phyloP scores from a whole-genome alignment of 2,888 invertebrate species.

The Lasioglossum figueresi region DNA sequence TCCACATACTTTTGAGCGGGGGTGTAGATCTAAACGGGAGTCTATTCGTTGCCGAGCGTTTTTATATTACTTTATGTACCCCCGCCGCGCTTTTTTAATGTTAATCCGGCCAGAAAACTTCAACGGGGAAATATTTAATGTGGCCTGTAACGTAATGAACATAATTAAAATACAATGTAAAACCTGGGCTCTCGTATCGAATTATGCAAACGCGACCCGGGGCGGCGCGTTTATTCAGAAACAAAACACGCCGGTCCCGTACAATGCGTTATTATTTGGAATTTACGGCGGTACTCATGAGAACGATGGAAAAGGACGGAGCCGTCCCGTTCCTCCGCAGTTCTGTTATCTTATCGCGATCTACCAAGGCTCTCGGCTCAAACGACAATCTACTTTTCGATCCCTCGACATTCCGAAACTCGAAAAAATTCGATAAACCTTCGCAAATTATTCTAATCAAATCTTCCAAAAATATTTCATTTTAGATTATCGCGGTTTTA shows the following conservation, averaged over 20 bases:
- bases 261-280: conserved; percentile 58
- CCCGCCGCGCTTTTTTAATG: conserved; percentile 11
- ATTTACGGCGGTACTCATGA: conserved; percentile 47
- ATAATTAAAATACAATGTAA: conserved; percentile 60
- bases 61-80: conserved; percentile 7
- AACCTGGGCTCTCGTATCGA: conserved; percentile 47
- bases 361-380: conserved; percentile 37
- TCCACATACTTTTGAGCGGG: no score
- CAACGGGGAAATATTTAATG: conserved; percentile 32
- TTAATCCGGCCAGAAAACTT: conserved; percentile 23
- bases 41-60: neutral
- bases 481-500: neutral
- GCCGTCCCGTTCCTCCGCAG: conserved; percentile 39
- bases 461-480: neutral
- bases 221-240: conserved; percentile 49
- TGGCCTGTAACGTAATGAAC: conserved; percentile 49
- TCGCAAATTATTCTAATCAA: neutral
- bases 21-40: no score
- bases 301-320: conserved; percentile 52
- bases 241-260: conserved; percentile 50
- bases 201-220: conserved; percentile 55
- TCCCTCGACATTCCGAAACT: neutral
- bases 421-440: neutral
- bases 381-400: conserved; percentile 19
- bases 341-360: conserved; percentile 56